Conservation (phyloP, 2,113 vertebrate genomes). For the Lampris incognitus region DNA sequence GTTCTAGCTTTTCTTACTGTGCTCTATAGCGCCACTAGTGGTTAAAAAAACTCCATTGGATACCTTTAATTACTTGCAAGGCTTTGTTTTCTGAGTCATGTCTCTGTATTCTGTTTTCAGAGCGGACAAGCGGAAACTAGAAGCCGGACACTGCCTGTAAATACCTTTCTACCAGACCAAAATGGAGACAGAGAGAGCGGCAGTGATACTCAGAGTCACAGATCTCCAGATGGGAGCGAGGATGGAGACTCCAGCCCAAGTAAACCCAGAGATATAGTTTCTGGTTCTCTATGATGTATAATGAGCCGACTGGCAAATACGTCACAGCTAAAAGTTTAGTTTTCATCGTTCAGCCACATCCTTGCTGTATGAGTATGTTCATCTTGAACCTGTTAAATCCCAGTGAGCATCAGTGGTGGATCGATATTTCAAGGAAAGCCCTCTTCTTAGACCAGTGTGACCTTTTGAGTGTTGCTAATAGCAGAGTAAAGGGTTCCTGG, state of each 20-base stretch:
- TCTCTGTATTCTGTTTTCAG: slow-evolving; percentile 64
- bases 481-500: slow-evolving; percentile 57
- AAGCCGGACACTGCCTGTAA: slow-evolving; percentile 87
- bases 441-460: slow-evolving; percentile 44
- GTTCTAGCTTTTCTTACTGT: no score
- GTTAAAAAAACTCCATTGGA: no score
- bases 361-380: neutral
- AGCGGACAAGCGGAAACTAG: slow-evolving; percentile 78
- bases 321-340: slow-evolving; percentile 12
- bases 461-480: slow-evolving; percentile 76
- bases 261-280: slow-evolving; percentile 68
- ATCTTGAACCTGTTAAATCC: slow-evolving; percentile 29
- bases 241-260: slow-evolving; percentile 82
- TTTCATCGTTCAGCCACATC: slow-evolving; percentile 7
- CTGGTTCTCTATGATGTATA: slow-evolving; percentile 24
- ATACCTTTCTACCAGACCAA: slow-evolving; percentile 79
- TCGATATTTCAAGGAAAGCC: slow-evolving; percentile 52
- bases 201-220: slow-evolving; percentile 66
- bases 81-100: neutral
- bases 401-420: slow-evolving; percentile 25
- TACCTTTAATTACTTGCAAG: neutral
- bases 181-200: slow-evolving; percentile 80
- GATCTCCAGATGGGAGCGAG: slow-evolving; percentile 68
- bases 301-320: slow-evolving; percentile 16
- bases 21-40: no score